A percentile compares a stretch with the other conserved stretches of the same genome.
These are phyloP conservation scores for Morpho achilles DNA, from an alignment of 2,888 invertebrate species.

Conservation along the genomic window DNA sequence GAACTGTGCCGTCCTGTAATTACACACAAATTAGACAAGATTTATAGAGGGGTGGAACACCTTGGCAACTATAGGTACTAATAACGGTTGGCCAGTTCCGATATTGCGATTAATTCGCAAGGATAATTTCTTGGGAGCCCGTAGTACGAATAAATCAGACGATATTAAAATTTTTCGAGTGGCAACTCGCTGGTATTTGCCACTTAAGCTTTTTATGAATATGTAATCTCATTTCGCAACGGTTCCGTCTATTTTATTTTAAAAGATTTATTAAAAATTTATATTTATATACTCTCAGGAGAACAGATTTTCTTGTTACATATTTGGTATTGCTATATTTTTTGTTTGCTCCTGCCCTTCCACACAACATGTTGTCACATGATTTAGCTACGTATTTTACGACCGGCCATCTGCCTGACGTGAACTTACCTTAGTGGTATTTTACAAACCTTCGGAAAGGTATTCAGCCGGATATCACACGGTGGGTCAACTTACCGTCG, in stretches of 20 bases:
- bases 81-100: constrained; percentile 72
- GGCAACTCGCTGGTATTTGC: constrained; percentile 23
- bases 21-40: constrained; percentile 80
- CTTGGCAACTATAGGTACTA: constrained; percentile 77
- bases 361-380: too few species aligned
- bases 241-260: constrained; percentile 1
- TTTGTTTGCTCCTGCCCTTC: too few species aligned
- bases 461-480: too few species aligned
- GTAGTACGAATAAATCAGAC: constrained; percentile 29
- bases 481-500: too few species aligned
- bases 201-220: constrained; percentile 17
- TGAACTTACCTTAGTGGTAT: too few species aligned
- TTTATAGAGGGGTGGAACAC: constrained; percentile 78
- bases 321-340: too few species aligned
- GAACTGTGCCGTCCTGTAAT: constrained; percentile 75
- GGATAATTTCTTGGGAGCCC: constrained; percentile 43
- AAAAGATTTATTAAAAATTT: background rate
- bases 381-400: too few species aligned
- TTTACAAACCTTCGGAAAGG: too few species aligned
- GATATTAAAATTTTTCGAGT: constrained; percentile 33
- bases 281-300: too few species aligned
- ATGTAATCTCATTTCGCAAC: constrained; percentile 10
- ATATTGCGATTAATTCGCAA: constrained; percentile 71
- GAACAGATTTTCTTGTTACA: too few species aligned
- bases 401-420: too few species aligned